Percentiles rank a stretch among this genome's conserved stretches.
Conservation (phyloP, 1,140 invertebrate species). For the Neuroterus valhalla region DNA sequence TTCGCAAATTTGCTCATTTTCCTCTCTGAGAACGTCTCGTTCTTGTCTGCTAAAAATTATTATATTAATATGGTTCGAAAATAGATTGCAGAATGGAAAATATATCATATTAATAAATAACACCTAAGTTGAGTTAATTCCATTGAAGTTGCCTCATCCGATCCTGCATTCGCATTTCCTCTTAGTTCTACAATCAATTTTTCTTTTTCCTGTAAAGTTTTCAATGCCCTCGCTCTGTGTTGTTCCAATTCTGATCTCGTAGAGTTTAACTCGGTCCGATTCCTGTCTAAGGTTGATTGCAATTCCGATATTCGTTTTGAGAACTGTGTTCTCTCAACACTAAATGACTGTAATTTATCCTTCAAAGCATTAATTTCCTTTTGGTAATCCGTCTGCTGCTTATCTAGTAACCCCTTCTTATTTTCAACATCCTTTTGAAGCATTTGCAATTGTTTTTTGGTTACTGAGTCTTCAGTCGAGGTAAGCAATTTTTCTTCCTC, state of each 20-base stretch:
- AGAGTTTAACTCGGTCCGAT: slow-evolving; percentile 77
- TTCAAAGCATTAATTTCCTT: slow-evolving; percentile 65
- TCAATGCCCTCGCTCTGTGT: slow-evolving; percentile 83
- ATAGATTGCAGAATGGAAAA: too few relatives aligned
- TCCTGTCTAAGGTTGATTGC: slow-evolving; percentile 74
- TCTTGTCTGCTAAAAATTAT: slow-evolving; percentile 73
- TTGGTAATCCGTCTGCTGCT: slow-evolving; percentile 65
- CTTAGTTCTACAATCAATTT: slow-evolving; percentile 82
- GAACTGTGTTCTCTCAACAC: slow-evolving; percentile 62
- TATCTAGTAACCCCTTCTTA: slow-evolving; percentile 58
- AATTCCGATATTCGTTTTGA: slow-evolving; percentile 68
- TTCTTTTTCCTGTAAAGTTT: slow-evolving; percentile 87
- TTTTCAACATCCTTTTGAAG: slow-evolving; percentile 52
- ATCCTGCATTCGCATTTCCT: slow-evolving; percentile 62
- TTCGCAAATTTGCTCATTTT: slow-evolving; percentile 77
- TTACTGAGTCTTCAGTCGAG: background rate
- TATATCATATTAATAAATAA: slow-evolving; percentile 32
- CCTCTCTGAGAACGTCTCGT: slow-evolving; percentile 78
- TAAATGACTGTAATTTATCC: slow-evolving; percentile 62
- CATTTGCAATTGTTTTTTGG: slow-evolving; percentile 1
- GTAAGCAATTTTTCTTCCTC: background rate
- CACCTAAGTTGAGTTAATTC: slow-evolving; percentile 75
- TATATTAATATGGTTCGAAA: slow-evolving; percentile 30
- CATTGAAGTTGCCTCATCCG: slow-evolving; percentile 67
- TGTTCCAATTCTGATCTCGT: slow-evolving; percentile 80